Evolutionary conservation across 2,797 vertebrate species (phyloP).

Genomic region (Enteromius viviparus): DNA sequence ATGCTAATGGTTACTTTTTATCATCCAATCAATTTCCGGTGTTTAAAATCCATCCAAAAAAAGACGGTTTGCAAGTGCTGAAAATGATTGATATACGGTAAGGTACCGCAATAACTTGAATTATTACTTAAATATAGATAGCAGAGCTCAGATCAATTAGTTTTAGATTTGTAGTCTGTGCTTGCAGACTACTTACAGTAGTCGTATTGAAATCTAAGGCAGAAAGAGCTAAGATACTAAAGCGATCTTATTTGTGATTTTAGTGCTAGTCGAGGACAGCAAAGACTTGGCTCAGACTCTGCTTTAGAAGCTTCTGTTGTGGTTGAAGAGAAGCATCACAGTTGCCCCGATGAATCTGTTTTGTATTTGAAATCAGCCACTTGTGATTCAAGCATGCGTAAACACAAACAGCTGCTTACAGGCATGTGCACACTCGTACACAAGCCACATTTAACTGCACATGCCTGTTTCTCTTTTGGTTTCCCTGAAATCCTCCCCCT

Average conservation of each 20-base stretch:
- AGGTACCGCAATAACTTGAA: neutral
- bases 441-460: slow-evolving; percentile 24
- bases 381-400: slow-evolving; percentile 22
- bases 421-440: neutral
- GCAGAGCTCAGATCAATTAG: neutral
- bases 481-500: slow-evolving; percentile 28
- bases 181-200: neutral
- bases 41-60: neutral
- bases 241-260: neutral
- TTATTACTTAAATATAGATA: neutral
- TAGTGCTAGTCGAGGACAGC: neutral
- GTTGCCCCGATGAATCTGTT: slow-evolving; percentile 33
- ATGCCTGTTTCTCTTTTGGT: slow-evolving; percentile 35
- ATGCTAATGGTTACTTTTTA: neutral
- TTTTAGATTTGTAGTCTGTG: neutral
- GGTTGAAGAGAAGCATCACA: slow-evolving; percentile 20
- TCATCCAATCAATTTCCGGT: neutral
- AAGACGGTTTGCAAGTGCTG: neutral
- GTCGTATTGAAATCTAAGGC: neutral
- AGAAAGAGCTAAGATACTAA: neutral
- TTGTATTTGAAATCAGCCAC: slow-evolving; percentile 14
- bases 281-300: neutral
- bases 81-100: neutral
- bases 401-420: slow-evolving; percentile 32
- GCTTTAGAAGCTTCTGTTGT: slow-evolving; percentile 20